These are phyloP conservation scores for Pachyramphus minor DNA, from an alignment of 2,113 vertebrate genomes.

Conservation along the genomic window DNA sequence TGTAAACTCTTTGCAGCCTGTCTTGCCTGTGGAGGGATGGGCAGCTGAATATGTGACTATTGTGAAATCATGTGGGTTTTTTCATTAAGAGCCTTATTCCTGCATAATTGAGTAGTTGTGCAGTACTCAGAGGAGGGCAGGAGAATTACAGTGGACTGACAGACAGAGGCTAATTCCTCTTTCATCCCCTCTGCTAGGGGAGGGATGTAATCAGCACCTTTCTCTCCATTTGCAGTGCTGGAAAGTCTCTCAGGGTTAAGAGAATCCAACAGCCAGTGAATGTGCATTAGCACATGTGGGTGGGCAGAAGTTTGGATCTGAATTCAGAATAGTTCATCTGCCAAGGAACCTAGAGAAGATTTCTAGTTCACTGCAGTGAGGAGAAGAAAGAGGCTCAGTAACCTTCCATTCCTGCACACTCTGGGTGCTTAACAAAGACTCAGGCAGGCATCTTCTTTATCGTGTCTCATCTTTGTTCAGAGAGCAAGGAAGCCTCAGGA, in stretches of 20 bases:
- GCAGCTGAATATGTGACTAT: background rate
- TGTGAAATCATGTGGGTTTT: background rate
- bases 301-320: background rate
- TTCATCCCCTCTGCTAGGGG: background rate
- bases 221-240: background rate
- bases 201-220: background rate
- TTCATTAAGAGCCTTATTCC: background rate
- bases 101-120: background rate
- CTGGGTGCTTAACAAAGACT: background rate
- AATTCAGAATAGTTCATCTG: background rate
- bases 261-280: background rate
- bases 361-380: background rate
- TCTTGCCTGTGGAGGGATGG: background rate
- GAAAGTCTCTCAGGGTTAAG: background rate
- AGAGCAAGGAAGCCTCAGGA: background rate
- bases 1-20: background rate
- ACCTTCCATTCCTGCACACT: background rate
- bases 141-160: background rate
- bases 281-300: background rate
- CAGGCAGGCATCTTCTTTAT: background rate
- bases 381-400: background rate
- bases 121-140: background rate
- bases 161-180: background rate
- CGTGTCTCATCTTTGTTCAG: background rate
- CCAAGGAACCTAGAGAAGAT: background rate